Percentiles rank a stretch among this genome's conserved stretches.
Conservation (phyloP, 64 coral and sea anemone genomes). For the Montipora sp. region DNA sequence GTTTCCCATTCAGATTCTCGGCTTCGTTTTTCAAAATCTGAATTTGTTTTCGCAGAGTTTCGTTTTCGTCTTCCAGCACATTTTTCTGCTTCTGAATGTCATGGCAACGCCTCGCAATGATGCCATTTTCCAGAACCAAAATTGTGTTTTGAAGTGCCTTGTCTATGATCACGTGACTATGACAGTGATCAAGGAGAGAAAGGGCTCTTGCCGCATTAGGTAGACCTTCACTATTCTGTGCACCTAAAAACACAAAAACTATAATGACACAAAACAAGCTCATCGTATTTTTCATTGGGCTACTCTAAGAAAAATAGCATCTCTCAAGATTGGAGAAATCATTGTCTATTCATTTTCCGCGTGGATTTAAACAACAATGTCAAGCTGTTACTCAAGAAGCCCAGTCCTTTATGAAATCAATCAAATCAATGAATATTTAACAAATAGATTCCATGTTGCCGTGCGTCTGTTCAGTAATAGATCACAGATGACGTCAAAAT, state of each 20-base stretch:
- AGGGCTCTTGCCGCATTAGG: conserved; percentile 5
- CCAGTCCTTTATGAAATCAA: too few species aligned
- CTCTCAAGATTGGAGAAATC: background rate
- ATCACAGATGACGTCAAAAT: too few species aligned
- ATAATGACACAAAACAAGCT: background rate
- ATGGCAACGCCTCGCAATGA: conserved; percentile 18
- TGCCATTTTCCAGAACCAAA: conserved; percentile 77
- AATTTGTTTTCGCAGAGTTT: conserved; percentile 57
- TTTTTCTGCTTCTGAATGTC: conserved; percentile 57
- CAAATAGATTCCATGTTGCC: too few species aligned
- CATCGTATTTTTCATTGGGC: background rate
- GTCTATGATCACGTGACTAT: conserved; percentile 84
- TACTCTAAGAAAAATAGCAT: background rate
- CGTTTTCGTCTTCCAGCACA: conserved; percentile 58
- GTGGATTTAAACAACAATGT: too few species aligned
- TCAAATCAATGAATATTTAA: too few species aligned
- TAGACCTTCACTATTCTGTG: background rate
- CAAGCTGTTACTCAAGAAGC: too few species aligned
- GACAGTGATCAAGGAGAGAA: conserved; percentile 62
- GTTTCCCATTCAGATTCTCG: conserved; percentile 50
- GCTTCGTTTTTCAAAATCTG: conserved; percentile 46
- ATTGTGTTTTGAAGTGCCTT: conserved; percentile 84
- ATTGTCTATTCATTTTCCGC: too few species aligned
- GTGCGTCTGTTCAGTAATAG: too few species aligned
- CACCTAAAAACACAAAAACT: background rate